Evolutionary conservation across 2,888 invertebrate species (phyloP), one percentile per base, ranked within the genome.

Genomic region (Physocephala rufipes): DNA sequence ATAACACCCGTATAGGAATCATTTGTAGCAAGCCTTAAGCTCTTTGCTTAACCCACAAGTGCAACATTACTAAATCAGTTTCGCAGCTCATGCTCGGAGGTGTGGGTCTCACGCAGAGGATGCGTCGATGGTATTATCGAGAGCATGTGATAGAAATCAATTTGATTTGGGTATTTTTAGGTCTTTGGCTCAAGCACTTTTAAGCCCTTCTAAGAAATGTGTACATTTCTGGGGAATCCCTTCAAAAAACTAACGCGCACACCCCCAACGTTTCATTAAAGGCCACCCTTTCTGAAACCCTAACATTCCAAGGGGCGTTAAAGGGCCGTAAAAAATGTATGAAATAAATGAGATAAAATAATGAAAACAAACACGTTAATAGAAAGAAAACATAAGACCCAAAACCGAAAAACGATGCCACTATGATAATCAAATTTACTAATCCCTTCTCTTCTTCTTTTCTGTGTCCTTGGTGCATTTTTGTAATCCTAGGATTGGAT

Each of bases 61-160:
- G 36, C 36, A 36, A 36, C 36, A 36, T 9, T 36, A 36, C 36
- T 36, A 9, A 36, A 9, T 9, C 36, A 36, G 9, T 36, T 36
- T 36, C 9, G 4, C 36, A 36, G 36, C 36, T 36, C 9, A 36
- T 36, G 9, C 36, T 36, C 36, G 36, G 36, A 9, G 4, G 36
- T 4, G 9, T 36, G 36, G 9, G 36, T 36, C 36, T 9, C 4
- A 36, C 36, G 36, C 4, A 4, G 36, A 36, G 5, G 36, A 36
- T 9, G 9, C 36, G 9, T 36, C 36, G 36, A 36, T 9, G 36
- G 36, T 9, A 36, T 36, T 82, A 70, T 82, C 81, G 70, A 82
- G 80, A 63, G 81, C 81, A 73, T 74, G 77, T 21, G 73, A 76
- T 74, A 71, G 72, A 74, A 74, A 74, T 74, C 74, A 76, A 74